phyloP scores from a whole-genome alignment of 2,888 invertebrate genomes.

The Lasiommata megera region DNA sequence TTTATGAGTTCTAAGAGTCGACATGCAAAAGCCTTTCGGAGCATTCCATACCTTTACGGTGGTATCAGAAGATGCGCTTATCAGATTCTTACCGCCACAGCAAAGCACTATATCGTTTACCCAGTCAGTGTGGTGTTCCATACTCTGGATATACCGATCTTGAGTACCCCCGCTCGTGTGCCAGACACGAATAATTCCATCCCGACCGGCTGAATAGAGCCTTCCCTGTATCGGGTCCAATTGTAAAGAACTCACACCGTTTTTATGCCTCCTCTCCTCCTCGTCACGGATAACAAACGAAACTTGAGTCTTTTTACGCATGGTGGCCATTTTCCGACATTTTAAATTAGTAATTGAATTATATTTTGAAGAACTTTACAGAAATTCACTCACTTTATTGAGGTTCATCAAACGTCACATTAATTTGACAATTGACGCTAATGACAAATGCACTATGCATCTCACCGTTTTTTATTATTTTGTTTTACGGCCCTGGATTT shows the following conservation, averaged over 20 bases:
- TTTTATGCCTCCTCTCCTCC: slow-evolving; percentile 95
- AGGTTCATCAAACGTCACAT: neutral
- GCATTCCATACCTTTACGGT: slow-evolving; percentile 99
- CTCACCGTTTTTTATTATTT: too few relatives aligned
- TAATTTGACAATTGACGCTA: neutral
- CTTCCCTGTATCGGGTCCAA: slow-evolving; percentile 93
- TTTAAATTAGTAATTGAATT: slow-evolving; percentile 47
- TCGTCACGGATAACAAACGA: slow-evolving; percentile 99
- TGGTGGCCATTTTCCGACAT: slow-evolving; percentile 79
- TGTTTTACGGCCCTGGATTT: too few relatives aligned
- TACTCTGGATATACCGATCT: slow-evolving; percentile 91
- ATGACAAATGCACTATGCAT: too few relatives aligned
- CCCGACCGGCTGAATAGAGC: slow-evolving; percentile 97
- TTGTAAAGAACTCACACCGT: slow-evolving; percentile 97
- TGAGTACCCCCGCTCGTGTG: slow-evolving; percentile 83
- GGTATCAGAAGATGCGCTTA: slow-evolving; percentile 99
- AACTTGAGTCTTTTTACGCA: slow-evolving; percentile 87
- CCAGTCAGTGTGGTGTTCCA: slow-evolving; percentile 99
- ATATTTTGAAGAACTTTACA: slow-evolving; percentile 9
- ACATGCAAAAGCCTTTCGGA: slow-evolving; percentile 99
- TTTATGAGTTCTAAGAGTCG: slow-evolving; percentile 97
- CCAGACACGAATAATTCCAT: slow-evolving; percentile 98
- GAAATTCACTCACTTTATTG: neutral
- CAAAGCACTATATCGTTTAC: slow-evolving; percentile 99
- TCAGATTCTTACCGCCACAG: slow-evolving; percentile 97